These are phyloP conservation scores for Epinephelus cyanopodus DNA, from an alignment of 2,113 vertebrate genomes.

Conservation along the genomic window DNA sequence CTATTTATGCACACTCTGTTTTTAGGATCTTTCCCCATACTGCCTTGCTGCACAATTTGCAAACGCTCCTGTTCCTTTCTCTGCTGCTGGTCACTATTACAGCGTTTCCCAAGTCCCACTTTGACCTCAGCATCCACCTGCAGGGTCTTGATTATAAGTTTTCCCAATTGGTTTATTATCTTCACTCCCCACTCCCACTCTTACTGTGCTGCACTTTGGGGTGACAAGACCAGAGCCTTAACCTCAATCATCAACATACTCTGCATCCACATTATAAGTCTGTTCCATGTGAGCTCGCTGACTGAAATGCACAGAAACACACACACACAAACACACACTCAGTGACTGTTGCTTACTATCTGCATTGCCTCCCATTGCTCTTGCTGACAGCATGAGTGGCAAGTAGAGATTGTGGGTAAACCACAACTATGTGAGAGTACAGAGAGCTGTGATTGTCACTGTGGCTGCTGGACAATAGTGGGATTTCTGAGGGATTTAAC, in stretches of 20 bases:
- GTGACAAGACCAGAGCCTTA: slow-evolving; percentile 1
- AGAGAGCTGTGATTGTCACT: slow-evolving; percentile 30
- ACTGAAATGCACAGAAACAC: slow-evolving; percentile 24
- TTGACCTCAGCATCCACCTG: slow-evolving; percentile 31
- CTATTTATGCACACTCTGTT: not conserved
- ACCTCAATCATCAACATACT: slow-evolving; percentile 34
- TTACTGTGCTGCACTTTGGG: too few relatives aligned
- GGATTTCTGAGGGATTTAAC: not conserved
- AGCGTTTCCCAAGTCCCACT: slow-evolving; percentile 1
- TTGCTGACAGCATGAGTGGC: slow-evolving; percentile 27
- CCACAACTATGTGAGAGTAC: slow-evolving; percentile 44
- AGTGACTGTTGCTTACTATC: slow-evolving; percentile 22
- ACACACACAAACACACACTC: not conserved
- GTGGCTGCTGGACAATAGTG: slow-evolving; percentile 20
- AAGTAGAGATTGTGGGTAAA: slow-evolving; percentile 34
- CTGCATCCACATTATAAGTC: slow-evolving; percentile 6
- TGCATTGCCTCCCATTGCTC: slow-evolving; percentile 29
- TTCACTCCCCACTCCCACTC: not conserved
- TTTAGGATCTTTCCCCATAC: not conserved
- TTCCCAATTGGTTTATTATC: slow-evolving; percentile 12
- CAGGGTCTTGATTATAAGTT: slow-evolving; percentile 34
- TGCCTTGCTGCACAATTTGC: not conserved
- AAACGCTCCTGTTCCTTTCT: not conserved
- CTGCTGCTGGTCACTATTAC: not conserved
- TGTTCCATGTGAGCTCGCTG: slow-evolving; percentile 4